Percentiles rank a stretch among this genome's conserved stretches.
phyloP scores from a whole-genome alignment of 2,797 vertebrate genomes.

The Prionace glauca region DNA sequence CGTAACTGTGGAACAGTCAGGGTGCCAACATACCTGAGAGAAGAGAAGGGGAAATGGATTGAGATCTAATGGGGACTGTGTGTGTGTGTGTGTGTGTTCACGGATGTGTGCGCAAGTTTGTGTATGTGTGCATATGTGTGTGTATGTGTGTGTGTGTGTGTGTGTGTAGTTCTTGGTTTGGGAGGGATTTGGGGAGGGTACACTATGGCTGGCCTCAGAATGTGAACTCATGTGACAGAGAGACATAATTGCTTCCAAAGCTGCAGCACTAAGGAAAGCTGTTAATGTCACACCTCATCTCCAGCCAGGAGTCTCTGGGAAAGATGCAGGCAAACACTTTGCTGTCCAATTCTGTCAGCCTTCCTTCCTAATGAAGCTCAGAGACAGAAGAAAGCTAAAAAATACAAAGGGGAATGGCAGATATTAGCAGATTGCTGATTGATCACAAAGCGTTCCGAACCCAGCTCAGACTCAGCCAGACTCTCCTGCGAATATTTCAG shows the following conservation, averaged over 20 bases:
- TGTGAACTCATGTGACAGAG: not conserved
- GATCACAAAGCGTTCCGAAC: not conserved
- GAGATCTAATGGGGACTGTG: not conserved
- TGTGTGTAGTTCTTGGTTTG: not conserved
- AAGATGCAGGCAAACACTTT: not conserved
- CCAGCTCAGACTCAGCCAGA: not conserved
- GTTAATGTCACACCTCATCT: not conserved
- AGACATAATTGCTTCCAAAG: not conserved
- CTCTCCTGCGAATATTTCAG: not conserved
- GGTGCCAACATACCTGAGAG: not conserved
- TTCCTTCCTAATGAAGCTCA: not conserved
- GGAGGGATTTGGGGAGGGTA: not conserved
- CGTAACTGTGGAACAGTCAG: not conserved
- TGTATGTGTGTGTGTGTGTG: no score
- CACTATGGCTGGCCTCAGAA: not conserved
- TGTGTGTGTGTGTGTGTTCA: not conserved
- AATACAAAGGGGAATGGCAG: not conserved
- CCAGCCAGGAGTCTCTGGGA: not conserved
- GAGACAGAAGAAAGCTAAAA: not conserved
- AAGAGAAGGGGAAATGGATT: not conserved
- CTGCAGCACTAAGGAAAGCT: not conserved
- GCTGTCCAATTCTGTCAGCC: not conserved
- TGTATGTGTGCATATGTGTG: no score
- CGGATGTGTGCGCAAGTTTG: not conserved
- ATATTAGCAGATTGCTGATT: not conserved